Evolutionary conservation across 2,888 invertebrate genomes (phyloP).

Genomic region (Lasioglossum marginatum): DNA sequence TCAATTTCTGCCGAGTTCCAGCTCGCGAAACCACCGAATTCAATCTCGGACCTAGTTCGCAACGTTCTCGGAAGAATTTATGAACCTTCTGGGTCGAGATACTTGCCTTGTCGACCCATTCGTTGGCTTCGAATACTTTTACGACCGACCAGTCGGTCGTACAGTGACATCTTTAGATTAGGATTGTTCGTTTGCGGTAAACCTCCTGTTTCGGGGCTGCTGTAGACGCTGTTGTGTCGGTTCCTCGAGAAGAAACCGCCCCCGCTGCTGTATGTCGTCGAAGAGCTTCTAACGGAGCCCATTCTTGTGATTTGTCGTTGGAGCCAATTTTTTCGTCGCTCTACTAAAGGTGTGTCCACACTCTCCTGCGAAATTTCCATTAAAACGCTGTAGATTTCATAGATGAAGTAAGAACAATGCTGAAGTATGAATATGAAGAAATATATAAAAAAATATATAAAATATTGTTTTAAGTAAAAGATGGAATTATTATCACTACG

Average conservation of each 20-base stretch:
- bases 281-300: constrained; percentile 92
- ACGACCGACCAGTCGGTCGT: constrained; percentile 93
- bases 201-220: constrained; percentile 85
- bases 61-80: not conserved
- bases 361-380: constrained; percentile 85
- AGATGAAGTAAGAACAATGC: not conserved
- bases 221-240: constrained; percentile 91
- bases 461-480: too few species aligned
- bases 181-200: constrained; percentile 82
- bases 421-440: not conserved
- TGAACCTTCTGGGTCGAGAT: not conserved
- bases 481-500: too few species aligned
- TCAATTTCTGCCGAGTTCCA: not conserved
- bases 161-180: constrained; percentile 91
- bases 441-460: not conserved
- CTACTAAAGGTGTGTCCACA: constrained; percentile 94
- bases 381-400: not conserved
- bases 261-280: constrained; percentile 93
- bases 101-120: constrained; percentile 88
- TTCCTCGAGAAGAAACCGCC: constrained; percentile 91
- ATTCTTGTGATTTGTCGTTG: constrained; percentile 93
- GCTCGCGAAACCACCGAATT: not conserved
- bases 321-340: constrained; percentile 94
- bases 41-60: not conserved
- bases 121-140: constrained; percentile 90